These are phyloP conservation scores for Mermis nigrescens DNA, from an alignment of 2,888 invertebrate species.

Conservation along the genomic window DNA sequence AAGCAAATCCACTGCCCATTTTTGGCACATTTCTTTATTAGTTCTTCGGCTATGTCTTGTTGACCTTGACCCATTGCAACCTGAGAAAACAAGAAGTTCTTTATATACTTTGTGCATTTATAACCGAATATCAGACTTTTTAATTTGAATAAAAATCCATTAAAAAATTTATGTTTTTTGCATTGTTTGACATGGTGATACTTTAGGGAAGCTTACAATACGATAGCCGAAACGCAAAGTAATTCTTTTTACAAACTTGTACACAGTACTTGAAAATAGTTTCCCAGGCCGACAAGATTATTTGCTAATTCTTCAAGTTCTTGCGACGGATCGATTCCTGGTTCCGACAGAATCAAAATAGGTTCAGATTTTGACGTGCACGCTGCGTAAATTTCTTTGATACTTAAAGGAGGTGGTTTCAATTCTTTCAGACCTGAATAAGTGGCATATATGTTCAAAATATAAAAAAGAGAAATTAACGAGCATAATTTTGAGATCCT, in stretches of 20 bases:
- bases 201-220: no score
- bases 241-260: no score
- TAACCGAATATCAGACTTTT: constrained; percentile 6
- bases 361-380: constrained; percentile 48
- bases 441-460: neutral
- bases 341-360: constrained; percentile 59
- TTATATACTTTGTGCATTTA: neutral
- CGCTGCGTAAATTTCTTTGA: constrained; percentile 41
- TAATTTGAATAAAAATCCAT: neutral
- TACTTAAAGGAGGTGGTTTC: constrained; percentile 43
- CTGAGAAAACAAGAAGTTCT: constrained; percentile 31
- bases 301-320: constrained; percentile 52
- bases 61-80: constrained; percentile 64
- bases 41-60: constrained; percentile 44
- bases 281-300: constrained; percentile 37
- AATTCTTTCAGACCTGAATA: constrained; percentile 39
- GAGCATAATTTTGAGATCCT: no score
- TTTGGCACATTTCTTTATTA: constrained; percentile 43
- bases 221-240: neutral
- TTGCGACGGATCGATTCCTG: constrained; percentile 72
- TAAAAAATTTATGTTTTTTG: neutral
- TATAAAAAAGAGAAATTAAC: neutral
- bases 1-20: constrained; percentile 56
- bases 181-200: neutral
- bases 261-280: constrained; percentile 43